A percentile compares a stretch with the other conserved stretches of the same genome.
Conservation (phyloP, 2,113 vertebrate genomes). For the Cichladusa arquata region DNA sequence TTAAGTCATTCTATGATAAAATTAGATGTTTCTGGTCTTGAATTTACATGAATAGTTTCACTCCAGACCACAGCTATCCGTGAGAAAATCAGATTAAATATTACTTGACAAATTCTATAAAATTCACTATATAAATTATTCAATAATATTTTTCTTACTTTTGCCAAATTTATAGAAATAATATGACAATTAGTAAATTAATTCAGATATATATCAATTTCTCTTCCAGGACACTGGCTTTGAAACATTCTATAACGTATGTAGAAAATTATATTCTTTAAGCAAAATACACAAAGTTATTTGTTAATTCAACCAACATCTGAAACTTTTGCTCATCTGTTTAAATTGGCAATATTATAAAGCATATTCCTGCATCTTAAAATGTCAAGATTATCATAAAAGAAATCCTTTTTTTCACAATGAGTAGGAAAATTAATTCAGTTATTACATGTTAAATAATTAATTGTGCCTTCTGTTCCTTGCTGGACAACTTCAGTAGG, state of each 20-base stretch:
- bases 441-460: background rate
- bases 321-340: background rate
- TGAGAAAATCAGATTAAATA: background rate
- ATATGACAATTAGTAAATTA: constrained; percentile 6
- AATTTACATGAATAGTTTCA: background rate
- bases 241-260: background rate
- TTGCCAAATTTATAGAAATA: background rate
- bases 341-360: background rate
- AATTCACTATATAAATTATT: constrained; percentile 5
- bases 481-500: background rate
- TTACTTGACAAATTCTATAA: background rate
- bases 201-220: background rate
- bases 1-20: background rate
- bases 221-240: background rate
- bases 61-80: background rate
- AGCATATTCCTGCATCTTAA: background rate
- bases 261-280: background rate
- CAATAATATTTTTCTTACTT: constrained; percentile 11
- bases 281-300: background rate
- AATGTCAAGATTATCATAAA: background rate
- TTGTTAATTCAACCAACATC: background rate
- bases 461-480: background rate
- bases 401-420: background rate
- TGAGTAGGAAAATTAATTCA: background rate
- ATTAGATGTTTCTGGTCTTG: background rate